phyloP scores from a whole-genome alignment of 2,797 vertebrate species.

The Furcifer pardalis region DNA sequence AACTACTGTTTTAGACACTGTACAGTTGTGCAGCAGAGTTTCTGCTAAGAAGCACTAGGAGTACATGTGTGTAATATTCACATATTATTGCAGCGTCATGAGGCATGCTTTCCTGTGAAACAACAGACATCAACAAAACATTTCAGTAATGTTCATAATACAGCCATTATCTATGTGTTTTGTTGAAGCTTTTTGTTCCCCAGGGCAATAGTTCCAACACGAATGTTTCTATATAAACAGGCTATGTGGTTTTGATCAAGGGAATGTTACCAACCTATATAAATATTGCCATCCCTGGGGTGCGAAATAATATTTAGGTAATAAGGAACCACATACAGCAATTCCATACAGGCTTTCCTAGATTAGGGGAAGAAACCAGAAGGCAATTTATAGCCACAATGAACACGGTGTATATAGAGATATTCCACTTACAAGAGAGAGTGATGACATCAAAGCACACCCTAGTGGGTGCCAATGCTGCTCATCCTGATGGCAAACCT shows the following conservation, averaged over 20 bases:
- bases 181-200: too few relatives aligned
- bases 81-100: neutral
- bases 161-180: too few relatives aligned
- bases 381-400: neutral
- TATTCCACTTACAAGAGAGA: neutral
- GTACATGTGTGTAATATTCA: neutral
- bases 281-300: neutral
- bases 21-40: neutral
- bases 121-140: neutral
- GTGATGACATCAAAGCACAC: neutral
- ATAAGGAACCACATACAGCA: neutral
- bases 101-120: neutral
- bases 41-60: neutral
- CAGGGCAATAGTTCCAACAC: too few relatives aligned
- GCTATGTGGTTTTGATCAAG: neutral
- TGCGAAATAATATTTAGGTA: neutral
- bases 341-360: neutral
- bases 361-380: neutral
- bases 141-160: neutral
- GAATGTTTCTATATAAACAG: too few relatives aligned
- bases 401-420: neutral
- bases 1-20: neutral
- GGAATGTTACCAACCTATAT: neutral
- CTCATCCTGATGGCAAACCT: neutral
- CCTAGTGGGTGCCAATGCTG: neutral